Base-by-base conservation (phyloP, 1,140 invertebrate species). In the Cyrtorhinus lividipennis region DNA sequence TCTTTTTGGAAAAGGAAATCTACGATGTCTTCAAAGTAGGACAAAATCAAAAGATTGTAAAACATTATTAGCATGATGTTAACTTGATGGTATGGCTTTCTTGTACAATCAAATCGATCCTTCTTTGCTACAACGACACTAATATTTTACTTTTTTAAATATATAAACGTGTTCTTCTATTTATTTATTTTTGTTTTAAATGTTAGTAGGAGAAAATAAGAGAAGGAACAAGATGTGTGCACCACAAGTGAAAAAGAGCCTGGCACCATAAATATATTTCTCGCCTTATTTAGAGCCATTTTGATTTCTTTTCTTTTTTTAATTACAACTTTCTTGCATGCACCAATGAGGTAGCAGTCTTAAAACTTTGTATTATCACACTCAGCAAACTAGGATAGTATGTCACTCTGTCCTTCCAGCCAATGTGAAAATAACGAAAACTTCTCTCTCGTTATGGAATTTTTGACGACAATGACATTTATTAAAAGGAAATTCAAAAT, bases 321-420 rank as follows among this genome's bases (percentile, higher is more conserved):
- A 8, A 38, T 38, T 38, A 38, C 48, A 22, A 53, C 62, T 61
- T 56, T 64, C 63, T 60, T 64, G 63, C 63, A 64, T 64, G 63
- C 63, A 64, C 63, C 63, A 64, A 56, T 64, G 63, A 64, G 63
- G 63, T 64, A 64, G 63, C 63, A 64, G 63, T 64, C 63, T 64
- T 64, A 64, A 53, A 53, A 53, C 48, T 57, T 64, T 64, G 45
- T 64, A 61, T 60, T 64, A 64, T 64, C 63, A 64, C 63, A 64
- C 63, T 60, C 63, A 64, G 58, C 59, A 64, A 64, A 64, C 58
- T 61, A 64, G 44, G 45, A 61, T 22, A 61, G 23, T 61, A 24
- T 13, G 22, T 2, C 10, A 18, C 30, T 61, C 22, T 24, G 24
- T n/a, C 24, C 26, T 59, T 59, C 24, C 23, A 59, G 23, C 26